Base-by-base conservation (phyloP, 2,113 vertebrate species). In the Scomber japonicus region DNA sequence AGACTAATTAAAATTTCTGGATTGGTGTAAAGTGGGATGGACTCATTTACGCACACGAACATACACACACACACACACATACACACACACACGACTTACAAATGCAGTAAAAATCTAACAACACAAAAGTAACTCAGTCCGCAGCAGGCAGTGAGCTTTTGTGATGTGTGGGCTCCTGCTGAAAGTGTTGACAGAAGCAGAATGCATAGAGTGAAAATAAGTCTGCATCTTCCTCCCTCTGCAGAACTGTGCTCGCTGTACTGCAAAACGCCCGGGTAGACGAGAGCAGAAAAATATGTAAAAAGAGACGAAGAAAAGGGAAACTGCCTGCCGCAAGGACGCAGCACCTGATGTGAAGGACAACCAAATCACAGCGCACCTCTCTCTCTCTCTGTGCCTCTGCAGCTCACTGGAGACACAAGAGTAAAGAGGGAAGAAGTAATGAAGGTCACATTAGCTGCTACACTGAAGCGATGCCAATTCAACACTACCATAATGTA, bases 241-340 rank as follows among this genome's bases (percentile, higher is more conserved):
- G 73, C 73, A 79, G 78, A 71, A 70, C 11, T 40, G 46, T 53
- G 66, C 57, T 68, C 45, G 16, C 68, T 74, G 45, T 49, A 88
- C 19, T 64, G 76, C 44, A 82, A 81, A 78, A 68, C 2, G 61
- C 46, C 71, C 4, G 46, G 56, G 63, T 56, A 30, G 35, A 86
- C 0, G 2, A 44, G 79, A 76, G 30, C 6, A 50, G 17, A 44
- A 75, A 81, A 84, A 75, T 10, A 70, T 69, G 65, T 81, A 55
- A 77, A 68, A 80, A 63, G 24, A 27, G 24, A 27, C 24, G 24
- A 78, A 65, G 61, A 63, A 86, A 90, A 75, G 84, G 73, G 57
- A 66, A 85, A 86, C 66, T 69, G 85, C 71, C 77, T 78, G 81
- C 83, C 40, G 74, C 89, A 90, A 92, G 91, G 91, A 85, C 73